phyloP scores from a whole-genome alignment of 2,113 vertebrate genomes.

The Psophia crepitans region DNA sequence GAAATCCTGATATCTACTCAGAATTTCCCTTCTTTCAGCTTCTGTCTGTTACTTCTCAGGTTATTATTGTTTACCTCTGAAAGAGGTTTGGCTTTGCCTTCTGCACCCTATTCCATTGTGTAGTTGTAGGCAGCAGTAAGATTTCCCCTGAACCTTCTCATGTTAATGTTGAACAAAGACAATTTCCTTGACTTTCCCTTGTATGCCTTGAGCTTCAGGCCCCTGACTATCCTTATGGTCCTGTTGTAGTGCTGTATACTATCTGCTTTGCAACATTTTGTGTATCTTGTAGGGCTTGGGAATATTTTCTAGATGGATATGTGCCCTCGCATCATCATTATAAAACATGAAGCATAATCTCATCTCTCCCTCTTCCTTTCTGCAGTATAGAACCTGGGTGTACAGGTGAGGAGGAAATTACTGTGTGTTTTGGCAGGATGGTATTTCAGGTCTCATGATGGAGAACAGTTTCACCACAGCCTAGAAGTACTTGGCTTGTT shows the following conservation, averaged over 20 bases:
- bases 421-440: background rate
- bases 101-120: background rate
- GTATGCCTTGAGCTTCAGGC: background rate
- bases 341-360: background rate
- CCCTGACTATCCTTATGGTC: background rate
- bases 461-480: background rate
- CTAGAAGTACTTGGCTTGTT: background rate
- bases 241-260: background rate
- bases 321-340: background rate
- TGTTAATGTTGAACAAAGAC: background rate
- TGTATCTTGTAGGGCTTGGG: background rate
- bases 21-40: background rate
- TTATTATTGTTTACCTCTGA: background rate
- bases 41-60: background rate
- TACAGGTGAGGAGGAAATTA: background rate
- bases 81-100: background rate
- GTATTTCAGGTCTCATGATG: background rate
- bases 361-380: background rate
- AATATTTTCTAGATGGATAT: background rate
- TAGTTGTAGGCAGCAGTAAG: background rate
- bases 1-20: background rate
- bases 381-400: background rate
- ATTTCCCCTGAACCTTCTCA: background rate
- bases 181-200: background rate
- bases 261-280: background rate